phyloP scores from a whole-genome alignment of 2,113 vertebrate species.

The Mastomys coucha region DNA sequence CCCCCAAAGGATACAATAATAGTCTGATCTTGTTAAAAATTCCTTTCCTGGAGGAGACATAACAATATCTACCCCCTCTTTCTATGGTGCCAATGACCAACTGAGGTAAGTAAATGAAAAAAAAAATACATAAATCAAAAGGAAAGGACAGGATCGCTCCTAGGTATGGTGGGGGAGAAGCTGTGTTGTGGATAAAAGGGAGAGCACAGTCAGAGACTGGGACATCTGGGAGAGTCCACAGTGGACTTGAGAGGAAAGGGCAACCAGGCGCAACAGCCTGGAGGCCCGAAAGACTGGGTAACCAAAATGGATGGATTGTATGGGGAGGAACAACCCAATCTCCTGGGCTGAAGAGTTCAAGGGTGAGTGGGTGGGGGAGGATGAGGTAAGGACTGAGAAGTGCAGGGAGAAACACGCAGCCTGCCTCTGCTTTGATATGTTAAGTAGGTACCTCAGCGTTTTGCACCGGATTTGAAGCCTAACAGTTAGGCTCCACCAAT shows the following conservation, averaged over 20 bases:
- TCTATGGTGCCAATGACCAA: neutral
- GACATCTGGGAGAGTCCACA: neutral
- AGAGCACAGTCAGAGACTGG: neutral
- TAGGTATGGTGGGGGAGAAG: neutral
- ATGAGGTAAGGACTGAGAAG: neutral
- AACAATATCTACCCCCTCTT: neutral
- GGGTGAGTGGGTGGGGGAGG: no score
- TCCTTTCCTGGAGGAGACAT: neutral
- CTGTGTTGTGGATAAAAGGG: neutral
- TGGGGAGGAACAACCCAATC: neutral
- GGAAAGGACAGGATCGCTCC: neutral
- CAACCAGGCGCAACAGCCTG: neutral
- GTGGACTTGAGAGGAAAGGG: no score
- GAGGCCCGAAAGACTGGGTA: neutral
- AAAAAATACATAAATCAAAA: neutral
- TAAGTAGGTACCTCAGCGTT: neutral
- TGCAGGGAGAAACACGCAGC: neutral
- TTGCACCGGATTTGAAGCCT: neutral
- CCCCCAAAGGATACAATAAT: neutral
- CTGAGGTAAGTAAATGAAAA: neutral
- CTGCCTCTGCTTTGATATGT: neutral
- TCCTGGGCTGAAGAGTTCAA: neutral
- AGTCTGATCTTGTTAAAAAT: neutral
- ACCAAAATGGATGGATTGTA: neutral
- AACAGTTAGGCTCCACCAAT: neutral